Percentiles rank a stretch among this genome's conserved stretches.
Conservation (phyloP, 2,797 vertebrate genomes). For the Gouania willdenowi region DNA sequence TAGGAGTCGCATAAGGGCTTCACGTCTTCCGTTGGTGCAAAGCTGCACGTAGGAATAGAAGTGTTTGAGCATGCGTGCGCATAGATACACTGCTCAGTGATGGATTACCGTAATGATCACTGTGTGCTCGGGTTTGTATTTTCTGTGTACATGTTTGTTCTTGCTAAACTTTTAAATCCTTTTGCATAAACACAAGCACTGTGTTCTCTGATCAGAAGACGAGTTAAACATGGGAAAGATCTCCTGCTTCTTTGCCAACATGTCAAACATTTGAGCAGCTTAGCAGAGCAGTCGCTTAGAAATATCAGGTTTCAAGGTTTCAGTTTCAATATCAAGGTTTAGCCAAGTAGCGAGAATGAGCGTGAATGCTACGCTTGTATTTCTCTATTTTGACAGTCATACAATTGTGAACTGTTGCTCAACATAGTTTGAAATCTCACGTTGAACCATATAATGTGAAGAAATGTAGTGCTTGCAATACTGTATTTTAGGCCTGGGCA, state of each 20-base stretch:
- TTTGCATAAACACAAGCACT: slow-evolving; percentile 10
- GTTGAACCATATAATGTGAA: too few relatives aligned
- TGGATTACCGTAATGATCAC: slow-evolving; percentile 41
- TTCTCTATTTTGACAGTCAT: too few relatives aligned
- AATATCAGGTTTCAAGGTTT: too few relatives aligned
- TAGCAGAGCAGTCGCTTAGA: slow-evolving; percentile 58
- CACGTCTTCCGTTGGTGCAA: slow-evolving; percentile 29
- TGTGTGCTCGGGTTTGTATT: slow-evolving; percentile 40
- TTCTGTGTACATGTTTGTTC: slow-evolving; percentile 37
- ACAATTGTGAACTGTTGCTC: too few relatives aligned
- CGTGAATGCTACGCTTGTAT: too few relatives aligned
- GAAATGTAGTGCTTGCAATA: too few relatives aligned
- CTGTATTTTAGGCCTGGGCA: too few relatives aligned
- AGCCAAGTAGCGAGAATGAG: too few relatives aligned
- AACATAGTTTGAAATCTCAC: too few relatives aligned
- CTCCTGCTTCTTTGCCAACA: slow-evolving; percentile 56
- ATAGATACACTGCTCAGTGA: slow-evolving; percentile 25
- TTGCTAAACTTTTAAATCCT: slow-evolving; percentile 22
- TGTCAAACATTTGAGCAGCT: slow-evolving; percentile 71
- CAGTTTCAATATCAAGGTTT: too few relatives aligned
- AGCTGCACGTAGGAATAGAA: slow-evolving; percentile 7
- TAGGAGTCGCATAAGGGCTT: slow-evolving; percentile 48
- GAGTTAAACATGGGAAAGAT: slow-evolving; percentile 63
- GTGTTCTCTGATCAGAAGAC: slow-evolving; percentile 61
- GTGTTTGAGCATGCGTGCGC: slow-evolving; percentile 10